These are phyloP conservation scores for Mercenaria mercenaria DNA, from an alignment of 1,140 invertebrate genomes.

Conservation along the genomic window DNA sequence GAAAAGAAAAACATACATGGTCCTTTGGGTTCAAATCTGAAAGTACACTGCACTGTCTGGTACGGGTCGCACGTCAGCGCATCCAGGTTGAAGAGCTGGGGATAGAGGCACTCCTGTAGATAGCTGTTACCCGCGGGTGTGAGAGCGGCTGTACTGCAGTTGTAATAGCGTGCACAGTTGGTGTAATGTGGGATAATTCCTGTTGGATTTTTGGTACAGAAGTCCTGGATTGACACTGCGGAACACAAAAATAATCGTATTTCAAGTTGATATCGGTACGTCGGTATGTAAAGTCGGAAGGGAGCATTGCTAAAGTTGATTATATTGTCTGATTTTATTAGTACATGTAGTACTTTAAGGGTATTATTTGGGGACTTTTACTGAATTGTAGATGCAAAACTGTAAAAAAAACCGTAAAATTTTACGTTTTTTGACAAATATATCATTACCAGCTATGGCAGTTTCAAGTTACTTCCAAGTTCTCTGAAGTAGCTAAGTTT, in stretches of 20 bases:
- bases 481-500: too few relatives aligned
- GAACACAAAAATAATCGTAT: background rate
- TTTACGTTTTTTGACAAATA: too few relatives aligned
- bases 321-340: too few relatives aligned
- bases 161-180: slow-evolving; percentile 78
- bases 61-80: slow-evolving; percentile 70
- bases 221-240: slow-evolving; percentile 69
- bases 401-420: too few relatives aligned
- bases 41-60: slow-evolving; percentile 69
- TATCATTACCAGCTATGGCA: too few relatives aligned
- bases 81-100: slow-evolving; percentile 75
- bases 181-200: slow-evolving; percentile 74
- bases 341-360: too few relatives aligned
- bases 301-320: too few relatives aligned
- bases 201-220: slow-evolving; percentile 67
- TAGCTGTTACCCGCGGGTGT: slow-evolving; percentile 68
- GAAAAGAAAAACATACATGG: slow-evolving; percentile 74
- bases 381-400: too few relatives aligned
- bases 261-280: too few relatives aligned
- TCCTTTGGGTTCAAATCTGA: slow-evolving; percentile 73
- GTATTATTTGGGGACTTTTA: too few relatives aligned
- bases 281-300: too few relatives aligned
- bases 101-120: slow-evolving; percentile 76
- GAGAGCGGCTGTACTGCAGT: slow-evolving; percentile 68
- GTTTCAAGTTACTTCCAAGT: too few relatives aligned